A percentile compares a stretch with the other conserved stretches of the same genome.
These are phyloP conservation scores for Saguinus oedipus DNA, from an alignment of 2,797 vertebrate species.

Conservation along the genomic window DNA sequence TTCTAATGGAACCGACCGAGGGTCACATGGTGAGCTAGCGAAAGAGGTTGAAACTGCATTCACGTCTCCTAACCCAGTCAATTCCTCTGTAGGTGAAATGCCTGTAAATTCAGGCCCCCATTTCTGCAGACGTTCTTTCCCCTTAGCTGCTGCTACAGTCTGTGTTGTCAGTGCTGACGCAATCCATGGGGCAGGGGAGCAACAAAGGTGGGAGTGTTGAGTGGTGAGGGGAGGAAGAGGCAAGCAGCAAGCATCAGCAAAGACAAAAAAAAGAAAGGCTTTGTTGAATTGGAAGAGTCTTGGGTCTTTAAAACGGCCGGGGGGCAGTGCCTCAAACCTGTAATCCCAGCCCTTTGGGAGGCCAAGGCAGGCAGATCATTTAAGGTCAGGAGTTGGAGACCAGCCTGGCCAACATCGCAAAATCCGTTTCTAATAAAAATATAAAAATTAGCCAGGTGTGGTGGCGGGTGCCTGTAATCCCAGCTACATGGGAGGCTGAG, in stretches of 20 bases:
- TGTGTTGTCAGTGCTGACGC: background rate
- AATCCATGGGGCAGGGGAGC: background rate
- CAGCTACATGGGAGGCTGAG: background rate
- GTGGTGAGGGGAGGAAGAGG: background rate
- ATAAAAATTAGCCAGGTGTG: background rate
- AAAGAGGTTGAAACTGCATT: background rate
- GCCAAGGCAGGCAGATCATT: background rate
- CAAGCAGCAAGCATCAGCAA: background rate
- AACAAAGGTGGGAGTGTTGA: background rate
- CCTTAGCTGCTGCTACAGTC: background rate
- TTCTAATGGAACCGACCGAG: background rate
- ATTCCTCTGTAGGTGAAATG: background rate
- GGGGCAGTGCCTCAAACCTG: background rate
- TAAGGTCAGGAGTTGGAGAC: background rate
- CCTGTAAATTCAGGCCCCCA: background rate
- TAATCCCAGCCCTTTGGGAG: background rate
- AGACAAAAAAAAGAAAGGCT: background rate
- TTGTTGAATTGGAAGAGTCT: background rate
- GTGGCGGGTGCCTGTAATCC: background rate
- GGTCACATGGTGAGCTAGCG: background rate
- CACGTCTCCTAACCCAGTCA: background rate
- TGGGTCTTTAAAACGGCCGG: background rate
- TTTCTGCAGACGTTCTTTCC: background rate
- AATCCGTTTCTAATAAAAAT: background rate
- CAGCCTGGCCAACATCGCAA: background rate